A percentile compares a stretch with the other conserved stretches of the same genome.
Evolutionary conservation across 2,797 vertebrate genomes (phyloP).

Genomic region (Gastrophryne carolinensis): DNA sequence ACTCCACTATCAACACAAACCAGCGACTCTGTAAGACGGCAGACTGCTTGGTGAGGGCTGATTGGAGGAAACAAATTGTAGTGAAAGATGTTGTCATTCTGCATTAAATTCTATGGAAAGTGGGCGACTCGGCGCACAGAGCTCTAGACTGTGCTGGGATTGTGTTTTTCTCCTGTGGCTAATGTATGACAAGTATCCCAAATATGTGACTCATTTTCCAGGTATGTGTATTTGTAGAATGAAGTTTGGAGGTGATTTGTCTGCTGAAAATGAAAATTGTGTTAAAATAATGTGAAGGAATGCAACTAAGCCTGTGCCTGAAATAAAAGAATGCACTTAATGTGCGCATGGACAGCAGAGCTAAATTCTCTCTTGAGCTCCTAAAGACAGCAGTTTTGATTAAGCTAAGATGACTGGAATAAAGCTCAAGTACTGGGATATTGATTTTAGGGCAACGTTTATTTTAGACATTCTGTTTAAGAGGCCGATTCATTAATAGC

Average conservation of each 20-base stretch:
- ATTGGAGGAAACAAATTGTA: conserved; percentile 6
- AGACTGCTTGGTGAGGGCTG: conserved; percentile 10
- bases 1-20: conserved; percentile 54
- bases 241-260: not conserved
- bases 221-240: not conserved
- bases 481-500: too few relatives aligned
- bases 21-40: conserved; percentile 53
- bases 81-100: conserved; percentile 20
- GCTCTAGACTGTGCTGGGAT: not conserved
- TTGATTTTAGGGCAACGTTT: too few relatives aligned
- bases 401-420: too few relatives aligned
- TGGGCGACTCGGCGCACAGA: not conserved
- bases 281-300: not conserved
- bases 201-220: not conserved
- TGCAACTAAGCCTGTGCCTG: not conserved
- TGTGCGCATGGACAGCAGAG: too few relatives aligned
- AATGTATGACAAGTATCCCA: not conserved
- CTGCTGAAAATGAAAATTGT: not conserved
- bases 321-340: not conserved
- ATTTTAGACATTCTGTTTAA: too few relatives aligned
- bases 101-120: conserved; percentile 3
- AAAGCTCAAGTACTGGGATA: too few relatives aligned
- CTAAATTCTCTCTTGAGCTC: too few relatives aligned
- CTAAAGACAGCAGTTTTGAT: too few relatives aligned
- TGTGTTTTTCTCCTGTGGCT: not conserved